Evolutionary conservation across 2,113 vertebrate genomes (phyloP), one percentile per base, ranked within the genome.

Genomic region (Chlorocebus sabaeus): DNA sequence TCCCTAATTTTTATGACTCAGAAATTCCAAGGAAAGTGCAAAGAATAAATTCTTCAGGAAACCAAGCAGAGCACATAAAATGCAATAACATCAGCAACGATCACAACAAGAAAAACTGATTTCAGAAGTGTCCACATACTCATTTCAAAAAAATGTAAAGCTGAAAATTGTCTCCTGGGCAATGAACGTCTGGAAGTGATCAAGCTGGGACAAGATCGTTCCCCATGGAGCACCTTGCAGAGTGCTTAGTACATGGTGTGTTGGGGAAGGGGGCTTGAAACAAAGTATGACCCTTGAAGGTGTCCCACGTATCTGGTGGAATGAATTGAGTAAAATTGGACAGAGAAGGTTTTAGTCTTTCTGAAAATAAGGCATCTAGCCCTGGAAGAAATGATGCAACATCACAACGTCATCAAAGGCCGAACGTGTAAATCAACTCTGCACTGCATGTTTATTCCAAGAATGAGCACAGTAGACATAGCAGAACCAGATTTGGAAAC

Each of bases 401-500:
- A 10, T 18, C 52, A 8, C 27, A 38, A 18, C 1, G 6, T 14
- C 59, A 4, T 3, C 25, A 45, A 70, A 93, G 57, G 32, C 50
- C 14, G 89, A 86, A 16, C 1, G 0, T 55, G 43, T 61, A 64
- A 25, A 40, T 52, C 85, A 52, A 20, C 32, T 78, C 76, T 10
- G 59, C 17, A 0, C 2, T 45, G 61, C 55, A 8, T 4, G 0
- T 27, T 81, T 2, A 35, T 43, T 81, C 91, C 55, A 16, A 93
- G 67, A 38, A 45, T 6, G 40, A 94, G 48, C 27, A 35, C 35
- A 8, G 82, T 1, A 80, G 85, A 91, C 61, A 17, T 6, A 78
- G 68, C 82, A 95, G 92, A 95, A 55, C 40, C 81, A 86, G 96
- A 88, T 89, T 78, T 92, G 97, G 96, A 96, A 96, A 73, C 0